phyloP scores from a whole-genome alignment of 2,888 invertebrate species.

The Stictocephala bisonia region DNA sequence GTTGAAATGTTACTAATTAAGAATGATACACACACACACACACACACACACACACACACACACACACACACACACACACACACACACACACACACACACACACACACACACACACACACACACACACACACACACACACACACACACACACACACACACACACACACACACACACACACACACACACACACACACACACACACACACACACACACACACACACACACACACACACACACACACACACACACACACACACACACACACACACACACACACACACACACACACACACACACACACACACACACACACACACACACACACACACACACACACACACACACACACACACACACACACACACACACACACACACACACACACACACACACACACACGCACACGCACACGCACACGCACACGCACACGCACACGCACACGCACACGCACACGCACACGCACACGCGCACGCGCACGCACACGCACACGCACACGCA shows the following conservation, averaged over 20 bases:
- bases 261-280: not conserved
- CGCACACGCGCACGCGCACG: not conserved
- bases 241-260: not conserved
- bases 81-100: not conserved
- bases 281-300: not conserved
- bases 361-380: not conserved
- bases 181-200: not conserved
- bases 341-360: not conserved
- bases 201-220: constrained; percentile 13
- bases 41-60: not conserved
- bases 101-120: constrained; percentile 13
- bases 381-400: not conserved
- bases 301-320: not conserved
- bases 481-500: not conserved
- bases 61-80: constrained; percentile 9
- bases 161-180: constrained; percentile 9
- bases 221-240: constrained; percentile 13
- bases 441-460: not conserved
- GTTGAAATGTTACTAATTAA: not conserved
- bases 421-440: not conserved
- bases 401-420: not conserved
- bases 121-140: constrained; percentile 13
- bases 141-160: constrained; percentile 2
- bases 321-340: not conserved
- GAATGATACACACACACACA: not conserved